Evolutionary conservation across 2,113 vertebrate genomes (phyloP).

Genomic region (Sylvietta virens): DNA sequence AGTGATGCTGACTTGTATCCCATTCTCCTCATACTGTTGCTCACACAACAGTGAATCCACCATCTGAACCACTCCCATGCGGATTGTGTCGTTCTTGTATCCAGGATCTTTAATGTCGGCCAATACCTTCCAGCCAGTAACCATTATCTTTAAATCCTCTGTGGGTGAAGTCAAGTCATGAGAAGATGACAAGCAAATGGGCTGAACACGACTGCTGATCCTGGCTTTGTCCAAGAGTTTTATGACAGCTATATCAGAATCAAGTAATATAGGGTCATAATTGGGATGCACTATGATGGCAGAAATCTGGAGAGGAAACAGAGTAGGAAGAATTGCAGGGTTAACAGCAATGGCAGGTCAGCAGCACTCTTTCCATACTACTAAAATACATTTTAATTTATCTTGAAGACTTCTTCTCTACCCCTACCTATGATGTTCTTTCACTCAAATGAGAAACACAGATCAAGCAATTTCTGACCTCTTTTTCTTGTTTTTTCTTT

Average conservation of each 20-base stretch:
- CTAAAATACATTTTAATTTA: background rate
- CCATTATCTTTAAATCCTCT: conserved; percentile 75
- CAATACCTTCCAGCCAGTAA: conserved; percentile 89
- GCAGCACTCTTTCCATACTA: background rate
- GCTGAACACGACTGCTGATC: conserved; percentile 85
- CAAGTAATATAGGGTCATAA: conserved; percentile 91
- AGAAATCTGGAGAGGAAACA: conserved; percentile 77
- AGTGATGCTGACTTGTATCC: conserved; percentile 87
- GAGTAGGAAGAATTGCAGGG: background rate
- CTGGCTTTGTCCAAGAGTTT: conserved; percentile 93
- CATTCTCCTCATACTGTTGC: conserved; percentile 88
- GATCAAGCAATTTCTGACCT: background rate
- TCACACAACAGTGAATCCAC: conserved; percentile 90
- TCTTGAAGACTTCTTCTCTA: background rate
- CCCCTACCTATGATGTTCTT: background rate
- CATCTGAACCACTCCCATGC: conserved; percentile 80
- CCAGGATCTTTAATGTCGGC: conserved; percentile 60
- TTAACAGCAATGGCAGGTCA: background rate
- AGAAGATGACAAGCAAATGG: conserved; percentile 83
- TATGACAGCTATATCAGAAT: conserved; percentile 88
- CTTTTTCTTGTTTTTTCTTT: background rate
- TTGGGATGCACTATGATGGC: conserved; percentile 87
- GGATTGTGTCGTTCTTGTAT: conserved; percentile 80
- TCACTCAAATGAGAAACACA: background rate
- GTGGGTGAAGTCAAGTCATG: conserved; percentile 65